Evolutionary conservation across 2,797 vertebrate species (phyloP), one percentile per base, ranked within the genome.

Genomic region (Netta rufina): DNA sequence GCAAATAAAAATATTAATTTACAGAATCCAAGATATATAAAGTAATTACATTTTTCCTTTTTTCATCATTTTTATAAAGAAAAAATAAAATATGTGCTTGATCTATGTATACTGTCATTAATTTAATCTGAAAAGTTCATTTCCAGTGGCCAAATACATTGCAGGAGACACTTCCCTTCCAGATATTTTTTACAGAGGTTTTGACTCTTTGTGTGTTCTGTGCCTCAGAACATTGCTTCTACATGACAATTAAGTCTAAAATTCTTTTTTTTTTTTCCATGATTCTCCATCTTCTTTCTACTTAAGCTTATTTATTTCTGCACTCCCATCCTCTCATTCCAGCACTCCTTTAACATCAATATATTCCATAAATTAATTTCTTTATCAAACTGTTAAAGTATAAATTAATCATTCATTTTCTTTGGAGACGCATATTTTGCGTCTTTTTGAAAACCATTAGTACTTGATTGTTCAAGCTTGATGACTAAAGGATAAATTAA

Each of bases 401-500:
- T 43, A 76, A 41, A 78, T 66, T 45, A 38, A 89, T 67, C 43
- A 32, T 60, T 92, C 73, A 1, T 30, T 70, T 92, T 90, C 6
- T 89, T 89, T 91, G 21, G 47, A 87, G 33, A 49, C 49, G 8
- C 4, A 62, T 45, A 60, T 47, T 43, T 14, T 36, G 24, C 8
- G 36, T 36, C 17, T 62, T 87, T 89, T 87, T 60, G 16, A 92
- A 92, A 93, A 79, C 11, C 47, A 85, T 60, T 56, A 79, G 33
- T 90, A 64, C 38, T 82, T 82, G 73, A 56, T 47, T 65, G 43
- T 45, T 86, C 77, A 81, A 90, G 39, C 25, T 92, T 38, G 21
- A 53, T 54, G 75, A 89, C 78, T 74, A 76, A 67, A 91, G 72
- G 36, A 93, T 67, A 87, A 79, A 89, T 76, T 79, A 89, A 64